Base-by-base conservation (phyloP, 2,888 invertebrate species). In the Drosophila merina region DNA sequence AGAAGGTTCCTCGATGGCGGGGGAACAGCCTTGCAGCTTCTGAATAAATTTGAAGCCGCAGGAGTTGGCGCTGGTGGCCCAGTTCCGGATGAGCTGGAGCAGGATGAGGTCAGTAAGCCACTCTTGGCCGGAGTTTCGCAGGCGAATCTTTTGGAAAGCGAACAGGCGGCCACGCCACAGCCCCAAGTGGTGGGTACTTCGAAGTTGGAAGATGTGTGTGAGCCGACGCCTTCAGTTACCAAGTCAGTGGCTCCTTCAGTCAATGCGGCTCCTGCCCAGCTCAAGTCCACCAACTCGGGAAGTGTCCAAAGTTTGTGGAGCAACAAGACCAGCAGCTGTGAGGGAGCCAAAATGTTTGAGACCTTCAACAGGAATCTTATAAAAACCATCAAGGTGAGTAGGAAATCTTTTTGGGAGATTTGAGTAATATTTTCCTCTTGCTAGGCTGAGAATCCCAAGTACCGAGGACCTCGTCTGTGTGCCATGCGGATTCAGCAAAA, bases 401-500 rank as follows among this genome's bases (percentile, higher is more conserved):
- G 1, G 40, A 20, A 14, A 3, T 20, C 20, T 20, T 7, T 9
- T 8, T 9, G 0, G 0, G 0, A 1, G 0, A 3, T 33, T 1
- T 2, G 0, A 12, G 3, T 3, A 48, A n/a, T 0, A 1, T 20
- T 3, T 38, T 36, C 5, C 4, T 3, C 0, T 2, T 33, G 12
- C 0, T 52, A 92, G 92, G 91, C 92, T 85, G 92, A 92, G 76
- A 92, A 92, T 83, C 91, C 92, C 8, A 91, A 91, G 66, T 78
- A 91, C 64, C 89, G 89, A 9, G 96, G 96, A 0, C 96, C 96
- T 1, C 93, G 96, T 72, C 94, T 95, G 80, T 96, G 96, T 85
- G 95, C 96, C 55, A 93, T 96, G 87, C 93, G 96, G 38, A 93
- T 96, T 82, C 96, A 96, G 84, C 96, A 96, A 86, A 95, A 95